Evolutionary conservation across 2,797 vertebrate genomes (phyloP).

Genomic region (Acipenser oxyrinchus): DNA sequence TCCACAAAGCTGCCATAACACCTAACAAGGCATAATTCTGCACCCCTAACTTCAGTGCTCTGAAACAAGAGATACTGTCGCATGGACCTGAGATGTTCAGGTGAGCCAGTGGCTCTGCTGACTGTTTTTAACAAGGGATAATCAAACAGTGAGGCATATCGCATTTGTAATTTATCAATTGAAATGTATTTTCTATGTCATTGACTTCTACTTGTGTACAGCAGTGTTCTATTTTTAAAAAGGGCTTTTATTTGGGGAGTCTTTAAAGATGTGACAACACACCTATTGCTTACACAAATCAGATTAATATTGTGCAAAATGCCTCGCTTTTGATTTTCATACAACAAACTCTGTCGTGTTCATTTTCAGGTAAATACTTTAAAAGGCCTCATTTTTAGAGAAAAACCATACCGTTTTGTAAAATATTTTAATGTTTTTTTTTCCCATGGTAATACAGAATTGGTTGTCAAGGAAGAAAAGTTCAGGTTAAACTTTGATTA

Average conservation of each 20-base stretch:
- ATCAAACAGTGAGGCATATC: constrained; percentile 32
- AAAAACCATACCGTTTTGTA: too few species aligned
- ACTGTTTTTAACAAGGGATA: constrained; percentile 30
- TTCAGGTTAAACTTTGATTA: too few species aligned
- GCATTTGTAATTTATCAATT: constrained; percentile 61
- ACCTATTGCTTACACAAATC: constrained; percentile 58
- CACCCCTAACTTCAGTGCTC: too few species aligned
- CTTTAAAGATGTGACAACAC: constrained; percentile 63
- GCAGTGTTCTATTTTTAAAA: constrained; percentile 60
- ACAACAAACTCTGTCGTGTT: constrained; percentile 24
- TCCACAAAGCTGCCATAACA: too few species aligned
- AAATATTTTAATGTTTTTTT: too few species aligned
- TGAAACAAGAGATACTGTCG: constrained; percentile 36
- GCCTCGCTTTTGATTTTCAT: constrained; percentile 60
- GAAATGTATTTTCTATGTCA: constrained; percentile 56
- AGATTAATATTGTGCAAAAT: constrained; percentile 66
- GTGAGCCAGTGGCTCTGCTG: constrained; percentile 33
- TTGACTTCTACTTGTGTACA: constrained; percentile 50
- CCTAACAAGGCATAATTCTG: too few species aligned
- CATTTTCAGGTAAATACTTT: constrained; percentile 37
- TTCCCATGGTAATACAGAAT: constrained; percentile 6
- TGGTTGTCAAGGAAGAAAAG: constrained; percentile 26
- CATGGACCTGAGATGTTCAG: constrained; percentile 36
- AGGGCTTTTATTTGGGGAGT: constrained; percentile 44
- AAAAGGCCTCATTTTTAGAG: too few species aligned